Base-by-base conservation (phyloP, 2,888 invertebrate species). In the Odontocolon sp. region DNA sequence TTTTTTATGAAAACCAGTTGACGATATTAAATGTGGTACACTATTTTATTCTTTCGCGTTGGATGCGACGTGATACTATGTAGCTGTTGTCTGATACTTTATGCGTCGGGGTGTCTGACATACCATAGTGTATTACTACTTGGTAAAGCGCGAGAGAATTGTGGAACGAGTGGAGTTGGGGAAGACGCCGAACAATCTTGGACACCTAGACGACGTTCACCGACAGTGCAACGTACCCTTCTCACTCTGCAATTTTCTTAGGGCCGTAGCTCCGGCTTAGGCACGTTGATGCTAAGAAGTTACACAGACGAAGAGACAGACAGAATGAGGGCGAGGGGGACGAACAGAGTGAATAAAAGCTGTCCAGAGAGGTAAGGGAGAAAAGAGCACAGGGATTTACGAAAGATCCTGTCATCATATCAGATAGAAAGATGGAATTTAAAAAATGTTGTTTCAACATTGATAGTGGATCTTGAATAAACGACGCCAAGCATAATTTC, bases 161-260 rank as follows among this genome's bases (percentile, higher is more conserved):
- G 3, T 2, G 21, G 26, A 6, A 26, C n/a, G n/a, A n/a, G n/a
- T n/a, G n/a, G n/a, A n/a, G 21, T 45, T 23, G 8, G 23, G 9
- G 45, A 9, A 21, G 9, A 21, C 16, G n/a, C 23, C 9, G 23
- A 18, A n/a, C 9, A n/a, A 21, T 23, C 45, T 16, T 16, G 21
- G 16, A 4, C 26, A 38, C 21, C 9, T 14, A 18, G 63, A 6
- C 28, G 40, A 31, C 42, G 45, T 9, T n/a, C n/a, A 23, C 26
- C 56, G 38, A 28, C 47, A 11, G 31, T n/a, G 40, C 52, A 52
- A 45, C 68, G 68, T 36, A 47, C 64, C 57, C 71, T 54, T 73
- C 14, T 61, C 67, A 61, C 16, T 54, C 54, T 36, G 59, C 36
- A 54, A 73, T 67, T 73, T 73, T 26, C 59, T 67, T 67, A 45